Base-by-base conservation (phyloP, 2,113 vertebrate species). In the Hippocampus barbouri region DNA sequence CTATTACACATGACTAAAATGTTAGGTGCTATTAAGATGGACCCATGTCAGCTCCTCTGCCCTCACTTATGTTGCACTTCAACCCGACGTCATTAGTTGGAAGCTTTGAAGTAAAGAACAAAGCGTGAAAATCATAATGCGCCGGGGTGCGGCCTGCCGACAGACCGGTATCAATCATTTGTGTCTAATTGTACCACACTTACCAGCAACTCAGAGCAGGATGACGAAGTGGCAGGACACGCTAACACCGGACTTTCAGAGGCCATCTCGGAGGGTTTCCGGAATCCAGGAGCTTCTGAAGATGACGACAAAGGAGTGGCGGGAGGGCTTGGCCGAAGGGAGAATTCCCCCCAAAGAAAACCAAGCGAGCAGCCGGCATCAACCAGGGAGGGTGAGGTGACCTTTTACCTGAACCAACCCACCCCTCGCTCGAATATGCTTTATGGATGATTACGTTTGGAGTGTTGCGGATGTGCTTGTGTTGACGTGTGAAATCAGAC, bases 211-310 rank as follows among this genome's bases (percentile, higher is more conserved):
- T 27, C 76, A 15, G 81, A 91, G 82, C 84, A 86, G 3, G 82
- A 85, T 2, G 92, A 90, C 60, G 93, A 93, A 70, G 5, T 47
- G 82, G 89, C 64, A 73, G 88, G 89, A 69, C 87, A 86, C 67
- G 80, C 92, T 0, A 90, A 80, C 27, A 88, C 90, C 3, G 0
- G 73, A 54, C 90, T 90, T 6, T 83, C 79, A 56, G 94, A 93
- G 23, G 84, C 86, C 57, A 91, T 88, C 1, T 93, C 94, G 40
- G 91, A 77, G 70, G 93, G 91, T 91, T 66, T 27, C 14, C 91
- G 86, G 83, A 89, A 76, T 51, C 86, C 84, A 20, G 45, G 81
- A 43, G 41, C 71, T 65, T 65, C 87, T 71, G 92, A 63, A 15
- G 43, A 77, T 60, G 23, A 15, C 8, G 70, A 61, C 72, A 64